Evolutionary conservation across 2,888 invertebrate species (phyloP), one percentile per base, ranked within the genome.

Genomic region (Cabera pusaria): DNA sequence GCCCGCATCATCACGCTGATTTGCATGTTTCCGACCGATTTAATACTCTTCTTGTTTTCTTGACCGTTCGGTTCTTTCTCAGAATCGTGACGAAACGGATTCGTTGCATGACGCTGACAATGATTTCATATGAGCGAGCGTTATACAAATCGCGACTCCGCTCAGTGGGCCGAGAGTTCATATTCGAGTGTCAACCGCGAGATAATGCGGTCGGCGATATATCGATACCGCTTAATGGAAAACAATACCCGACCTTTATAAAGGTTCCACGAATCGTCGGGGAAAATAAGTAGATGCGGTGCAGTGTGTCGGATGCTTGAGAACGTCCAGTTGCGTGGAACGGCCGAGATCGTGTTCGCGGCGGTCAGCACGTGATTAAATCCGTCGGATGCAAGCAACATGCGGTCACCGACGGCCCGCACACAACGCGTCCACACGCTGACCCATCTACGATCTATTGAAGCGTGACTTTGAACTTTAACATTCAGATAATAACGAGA

Each of bases 1-100:
- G 65, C 56, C 24, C 20, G 17, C 60, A 64, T 59, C 71, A 74
- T 77, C 67, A 73, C 59, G 59, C 58, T 66, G 70, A 74, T 74
- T 81, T 80, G 76, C 76, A 77, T 79, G 70, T 74, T 63, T 59
- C 62, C 58, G 52, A 57, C 52, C 50, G 63, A 73, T 72, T 72
- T 66, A 60, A 64, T 68, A 68, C 63, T 63, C 62, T 57, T 57
- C 62, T 70, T 64, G 68, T 64, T 63, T 63, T 66, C 68, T 74
- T 72, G 65, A 67, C 52, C 55, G 46, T 45, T 56, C 50, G 52
- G 61, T 60, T 68, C 61, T 59, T 70, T 70, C 61, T 67, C 44
- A 37, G 67, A 67, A 62, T 63, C 73, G 67, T 72, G 71, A 70
- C 67, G 55, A 64, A 64, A 55, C 53, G 41, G 63, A 65, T 64